These are phyloP conservation scores for Styela clava DNA, from an alignment of 23 tunicate genomes.

Conservation along the genomic window DNA sequence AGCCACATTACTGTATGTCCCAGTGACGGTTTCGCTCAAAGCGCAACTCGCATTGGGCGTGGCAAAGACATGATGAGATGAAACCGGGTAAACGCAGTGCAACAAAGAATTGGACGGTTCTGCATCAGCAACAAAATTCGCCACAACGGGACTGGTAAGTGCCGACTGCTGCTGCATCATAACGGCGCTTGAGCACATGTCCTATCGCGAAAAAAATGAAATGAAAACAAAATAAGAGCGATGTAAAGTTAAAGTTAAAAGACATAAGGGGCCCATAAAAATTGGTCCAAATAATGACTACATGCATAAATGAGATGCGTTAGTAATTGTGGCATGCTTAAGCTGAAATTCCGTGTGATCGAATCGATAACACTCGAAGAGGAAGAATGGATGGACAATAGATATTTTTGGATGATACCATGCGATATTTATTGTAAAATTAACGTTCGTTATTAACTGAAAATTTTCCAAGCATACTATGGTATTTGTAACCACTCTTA, in stretches of 20 bases:
- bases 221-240: slow-evolving; percentile 18
- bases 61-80: background rate
- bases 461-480: too few relatives aligned
- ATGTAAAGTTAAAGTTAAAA: background rate
- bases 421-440: too few relatives aligned
- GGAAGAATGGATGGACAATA: too few relatives aligned
- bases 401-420: too few relatives aligned
- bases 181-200: slow-evolving; percentile 39
- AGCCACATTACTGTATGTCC: slow-evolving; percentile 21
- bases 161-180: slow-evolving; percentile 33
- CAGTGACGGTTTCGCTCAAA: slow-evolving; percentile 3
- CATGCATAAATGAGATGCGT: too few relatives aligned
- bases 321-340: too few relatives aligned
- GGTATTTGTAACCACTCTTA: too few relatives aligned
- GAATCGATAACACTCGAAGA: too few relatives aligned
- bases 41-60: background rate
- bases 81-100: slow-evolving; percentile 7
- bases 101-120: slow-evolving; percentile 13
- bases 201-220: slow-evolving; percentile 35
- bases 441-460: too few relatives aligned
- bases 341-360: too few relatives aligned
- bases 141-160: slow-evolving; percentile 19
- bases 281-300: too few relatives aligned
- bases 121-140: slow-evolving; percentile 8
- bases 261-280: too few relatives aligned